Percentiles rank a stretch among this genome's conserved stretches.
phyloP scores from a whole-genome alignment of 2,113 vertebrate genomes.

The Tragelaphus buxtoni region DNA sequence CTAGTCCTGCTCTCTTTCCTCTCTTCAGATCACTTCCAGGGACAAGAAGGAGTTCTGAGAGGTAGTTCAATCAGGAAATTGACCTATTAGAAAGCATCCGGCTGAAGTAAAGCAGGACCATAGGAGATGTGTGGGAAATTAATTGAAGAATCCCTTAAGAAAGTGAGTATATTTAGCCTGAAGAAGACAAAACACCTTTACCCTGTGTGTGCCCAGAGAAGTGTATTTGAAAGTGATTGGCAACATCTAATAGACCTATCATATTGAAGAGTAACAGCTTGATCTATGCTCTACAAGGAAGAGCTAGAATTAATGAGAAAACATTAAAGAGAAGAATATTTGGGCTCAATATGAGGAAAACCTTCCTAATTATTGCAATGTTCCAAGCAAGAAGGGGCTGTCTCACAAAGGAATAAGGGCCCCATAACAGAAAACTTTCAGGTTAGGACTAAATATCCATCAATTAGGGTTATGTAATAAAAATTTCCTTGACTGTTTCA shows the following conservation, averaged over 20 bases:
- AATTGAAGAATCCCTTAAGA: not conserved
- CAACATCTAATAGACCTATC: not conserved
- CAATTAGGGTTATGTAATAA: slow-evolving; percentile 7
- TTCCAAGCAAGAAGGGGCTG: not conserved
- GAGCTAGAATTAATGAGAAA: not conserved
- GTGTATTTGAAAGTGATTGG: not conserved
- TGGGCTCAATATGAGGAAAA: not conserved
- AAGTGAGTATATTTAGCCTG: not conserved
- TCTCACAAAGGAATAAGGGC: not conserved
- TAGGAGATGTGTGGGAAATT: not conserved
- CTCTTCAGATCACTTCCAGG: not conserved
- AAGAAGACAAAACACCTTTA: not conserved
- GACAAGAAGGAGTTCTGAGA: not conserved
- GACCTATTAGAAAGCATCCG: not conserved
- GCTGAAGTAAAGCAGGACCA: not conserved
- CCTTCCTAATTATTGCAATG: not conserved
- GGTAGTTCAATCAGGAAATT: not conserved
- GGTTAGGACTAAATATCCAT: not conserved
- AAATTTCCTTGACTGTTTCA: slow-evolving; percentile 24
- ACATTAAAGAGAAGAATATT: not conserved
- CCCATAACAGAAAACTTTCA: not conserved
- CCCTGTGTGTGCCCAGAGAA: not conserved
- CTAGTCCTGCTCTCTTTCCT: not conserved
- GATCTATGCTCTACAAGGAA: not conserved
- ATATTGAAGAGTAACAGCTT: not conserved